Evolutionary conservation across 2,888 invertebrate species (phyloP).

Genomic region (Xiphydria camelus): DNA sequence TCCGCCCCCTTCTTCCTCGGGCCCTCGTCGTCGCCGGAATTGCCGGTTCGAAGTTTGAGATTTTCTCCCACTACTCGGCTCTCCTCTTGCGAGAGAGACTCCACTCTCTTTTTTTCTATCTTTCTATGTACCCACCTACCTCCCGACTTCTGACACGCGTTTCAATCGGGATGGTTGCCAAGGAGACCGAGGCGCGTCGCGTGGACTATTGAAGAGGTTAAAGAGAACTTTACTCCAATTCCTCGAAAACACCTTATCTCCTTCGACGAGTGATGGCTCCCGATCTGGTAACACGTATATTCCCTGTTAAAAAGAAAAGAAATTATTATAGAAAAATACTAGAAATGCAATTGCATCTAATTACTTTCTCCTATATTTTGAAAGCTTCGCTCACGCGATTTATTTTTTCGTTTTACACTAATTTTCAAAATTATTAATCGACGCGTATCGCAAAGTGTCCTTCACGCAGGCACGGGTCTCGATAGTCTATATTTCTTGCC

Average conservation of each 20-base stretch:
- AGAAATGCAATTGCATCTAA: no score
- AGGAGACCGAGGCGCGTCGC: conserved; percentile 50
- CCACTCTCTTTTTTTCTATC: conserved; percentile 16
- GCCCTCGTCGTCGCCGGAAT: conserved; percentile 32
- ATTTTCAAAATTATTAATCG: no score
- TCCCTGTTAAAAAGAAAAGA: no score
- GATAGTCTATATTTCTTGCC: no score
- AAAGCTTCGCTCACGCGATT: no score
- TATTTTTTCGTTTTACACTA: no score
- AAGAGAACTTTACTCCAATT: conserved; percentile 45
- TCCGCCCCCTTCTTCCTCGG: conserved; percentile 3
- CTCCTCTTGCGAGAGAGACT: conserved; percentile 7
- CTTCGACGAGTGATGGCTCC: no score
- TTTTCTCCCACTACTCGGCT: conserved; percentile 41
- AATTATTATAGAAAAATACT: no score
- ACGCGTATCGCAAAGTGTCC: no score
- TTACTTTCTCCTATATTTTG: no score
- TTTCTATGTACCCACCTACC: conserved; percentile 29
- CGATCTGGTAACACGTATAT: no score
- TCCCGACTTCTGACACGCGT: conserved; percentile 49
- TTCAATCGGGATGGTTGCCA: conserved; percentile 53
- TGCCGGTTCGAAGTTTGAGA: conserved; percentile 53
- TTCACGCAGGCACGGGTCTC: no score
- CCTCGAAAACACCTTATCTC: conserved; percentile 24
- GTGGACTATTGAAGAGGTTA: conserved; percentile 53